Percentiles rank a stretch among this genome's conserved stretches.
phyloP scores from a whole-genome alignment of 2,797 vertebrate species.

The Diceros bicornis region DNA sequence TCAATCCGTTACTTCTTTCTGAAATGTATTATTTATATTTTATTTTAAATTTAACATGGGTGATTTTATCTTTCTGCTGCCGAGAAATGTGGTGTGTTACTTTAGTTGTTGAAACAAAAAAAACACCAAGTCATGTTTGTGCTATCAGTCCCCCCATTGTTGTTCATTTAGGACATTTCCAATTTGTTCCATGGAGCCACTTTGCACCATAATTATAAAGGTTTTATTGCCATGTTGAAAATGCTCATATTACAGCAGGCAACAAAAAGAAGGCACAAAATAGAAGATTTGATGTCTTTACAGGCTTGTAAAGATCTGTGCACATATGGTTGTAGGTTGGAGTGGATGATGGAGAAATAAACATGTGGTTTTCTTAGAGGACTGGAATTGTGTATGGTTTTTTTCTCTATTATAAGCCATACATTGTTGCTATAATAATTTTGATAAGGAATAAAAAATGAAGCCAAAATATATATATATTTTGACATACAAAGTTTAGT shows the following conservation, averaged over 20 bases:
- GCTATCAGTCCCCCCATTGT: neutral
- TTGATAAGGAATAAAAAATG: conserved; percentile 27
- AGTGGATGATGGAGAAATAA: conserved; percentile 20
- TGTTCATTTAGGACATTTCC: neutral
- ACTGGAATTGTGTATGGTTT: neutral
- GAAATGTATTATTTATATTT: neutral
- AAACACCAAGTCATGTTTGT: conserved; percentile 11
- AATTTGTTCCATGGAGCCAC: neutral
- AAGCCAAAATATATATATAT: neutral
- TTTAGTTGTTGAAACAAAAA: conserved; percentile 39
- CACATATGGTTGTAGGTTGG: neutral
- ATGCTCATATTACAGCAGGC: neutral
- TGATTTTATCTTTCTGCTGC: neutral
- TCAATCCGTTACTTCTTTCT: neutral
- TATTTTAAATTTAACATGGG: neutral
- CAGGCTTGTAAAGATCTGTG: neutral
- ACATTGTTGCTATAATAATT: conserved; percentile 15
- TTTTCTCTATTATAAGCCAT: neutral
- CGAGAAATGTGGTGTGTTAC: neutral
- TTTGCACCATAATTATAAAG: neutral
- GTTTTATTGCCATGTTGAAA: conserved; percentile 45
- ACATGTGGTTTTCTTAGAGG: neutral
- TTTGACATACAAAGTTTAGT: neutral
- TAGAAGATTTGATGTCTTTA: neutral
- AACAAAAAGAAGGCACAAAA: neutral